Percentiles rank a stretch among this genome's conserved stretches.
Conservation (phyloP, 2,888 invertebrate genomes). For the Scaptomyza parva region DNA sequence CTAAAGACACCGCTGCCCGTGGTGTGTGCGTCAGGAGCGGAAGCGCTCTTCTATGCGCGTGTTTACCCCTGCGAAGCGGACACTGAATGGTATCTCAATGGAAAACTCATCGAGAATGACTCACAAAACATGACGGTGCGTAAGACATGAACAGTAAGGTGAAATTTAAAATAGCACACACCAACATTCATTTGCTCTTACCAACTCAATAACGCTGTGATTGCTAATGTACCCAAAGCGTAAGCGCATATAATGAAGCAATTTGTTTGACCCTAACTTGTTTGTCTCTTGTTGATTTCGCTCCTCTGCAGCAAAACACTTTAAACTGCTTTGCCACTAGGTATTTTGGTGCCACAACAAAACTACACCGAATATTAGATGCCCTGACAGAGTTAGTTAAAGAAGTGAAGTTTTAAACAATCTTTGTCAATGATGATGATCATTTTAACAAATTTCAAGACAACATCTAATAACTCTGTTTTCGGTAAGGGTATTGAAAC, state of each 20-base stretch:
- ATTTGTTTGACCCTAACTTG: slow-evolving; percentile 24
- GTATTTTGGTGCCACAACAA: background rate
- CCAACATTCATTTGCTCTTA: slow-evolving; percentile 11
- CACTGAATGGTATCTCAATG: slow-evolving; percentile 85
- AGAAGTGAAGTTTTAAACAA: no score
- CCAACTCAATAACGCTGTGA: background rate
- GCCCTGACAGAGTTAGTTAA: no score
- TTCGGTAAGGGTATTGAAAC: slow-evolving; percentile 19
- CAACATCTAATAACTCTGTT: background rate
- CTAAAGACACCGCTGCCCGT: slow-evolving; percentile 86
- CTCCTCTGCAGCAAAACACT: slow-evolving; percentile 17
- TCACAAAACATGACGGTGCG: slow-evolving; percentile 84
- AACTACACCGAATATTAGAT: background rate
- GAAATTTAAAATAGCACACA: background rate
- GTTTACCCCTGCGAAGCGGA: slow-evolving; percentile 85
- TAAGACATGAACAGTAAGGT: slow-evolving; percentile 31
- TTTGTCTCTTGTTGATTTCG: slow-evolving; percentile 1
- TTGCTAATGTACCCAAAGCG: background rate
- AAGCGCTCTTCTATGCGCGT: slow-evolving; percentile 86
- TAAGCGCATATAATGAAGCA: slow-evolving; percentile 18
- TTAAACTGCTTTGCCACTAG: slow-evolving; percentile 36
- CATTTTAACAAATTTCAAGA: background rate
- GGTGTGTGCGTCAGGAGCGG: slow-evolving; percentile 85
- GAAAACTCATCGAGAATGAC: slow-evolving; percentile 81
- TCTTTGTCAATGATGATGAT: no score